Evolutionary conservation across 2,113 vertebrate genomes (phyloP).

Genomic region (Stomatorhinus ivindoensis): DNA sequence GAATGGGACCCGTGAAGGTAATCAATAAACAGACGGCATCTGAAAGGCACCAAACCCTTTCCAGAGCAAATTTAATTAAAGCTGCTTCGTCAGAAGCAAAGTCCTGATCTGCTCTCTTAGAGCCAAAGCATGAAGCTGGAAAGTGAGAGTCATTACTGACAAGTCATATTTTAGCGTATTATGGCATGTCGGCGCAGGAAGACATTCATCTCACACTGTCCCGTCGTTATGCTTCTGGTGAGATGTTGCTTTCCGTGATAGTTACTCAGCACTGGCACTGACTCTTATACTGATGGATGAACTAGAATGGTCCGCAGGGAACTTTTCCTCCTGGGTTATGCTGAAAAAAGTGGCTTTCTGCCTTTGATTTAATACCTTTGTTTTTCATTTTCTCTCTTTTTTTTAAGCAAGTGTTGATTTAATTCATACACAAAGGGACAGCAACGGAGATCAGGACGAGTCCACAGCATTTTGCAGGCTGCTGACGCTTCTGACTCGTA

Average conservation of each 20-base stretch:
- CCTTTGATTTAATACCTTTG: conserved; percentile 1
- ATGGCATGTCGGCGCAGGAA: not conserved
- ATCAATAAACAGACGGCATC: not conserved
- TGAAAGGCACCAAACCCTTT: not conserved
- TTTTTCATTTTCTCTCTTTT: not conserved
- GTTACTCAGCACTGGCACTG: not conserved
- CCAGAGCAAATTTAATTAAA: conserved; percentile 10
- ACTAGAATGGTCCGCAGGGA: not conserved
- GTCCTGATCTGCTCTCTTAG: not conserved
- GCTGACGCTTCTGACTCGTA: not conserved
- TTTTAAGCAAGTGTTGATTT: not conserved
- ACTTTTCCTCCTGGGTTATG: not conserved
- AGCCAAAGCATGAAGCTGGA: not conserved
- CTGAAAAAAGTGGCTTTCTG: not conserved
- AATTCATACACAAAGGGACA: not conserved
- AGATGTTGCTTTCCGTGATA: not conserved
- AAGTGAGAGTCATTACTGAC: not conserved
- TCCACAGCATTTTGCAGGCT: not conserved
- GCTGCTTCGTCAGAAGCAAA: not conserved
- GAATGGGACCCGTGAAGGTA: not conserved
- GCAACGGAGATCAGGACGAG: not conserved
- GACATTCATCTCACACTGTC: not conserved
- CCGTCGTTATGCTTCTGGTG: not conserved
- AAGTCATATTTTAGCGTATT: not conserved
- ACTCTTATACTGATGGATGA: conserved; percentile 3